A percentile compares a stretch with the other conserved stretches of the same genome.
These are phyloP conservation scores for Tauraco erythrolophus DNA, from an alignment of 2,113 vertebrate genomes.

Conservation along the genomic window DNA sequence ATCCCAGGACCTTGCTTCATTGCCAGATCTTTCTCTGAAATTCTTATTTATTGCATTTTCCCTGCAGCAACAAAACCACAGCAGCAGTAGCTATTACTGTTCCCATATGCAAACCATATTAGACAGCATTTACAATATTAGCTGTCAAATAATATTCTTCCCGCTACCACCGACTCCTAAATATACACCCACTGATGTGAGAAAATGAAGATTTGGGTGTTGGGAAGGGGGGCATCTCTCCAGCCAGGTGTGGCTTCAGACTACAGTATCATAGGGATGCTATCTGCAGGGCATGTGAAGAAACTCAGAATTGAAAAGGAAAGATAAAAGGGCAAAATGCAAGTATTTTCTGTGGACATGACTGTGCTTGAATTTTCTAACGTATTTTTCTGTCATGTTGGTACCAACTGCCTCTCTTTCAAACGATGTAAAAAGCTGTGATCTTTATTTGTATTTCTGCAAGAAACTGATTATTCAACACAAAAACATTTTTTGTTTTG, in stretches of 20 bases:
- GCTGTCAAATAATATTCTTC: conserved; percentile 44
- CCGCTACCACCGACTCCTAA: conserved; percentile 7
- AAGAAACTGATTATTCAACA: not conserved
- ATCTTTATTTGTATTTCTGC: conserved; percentile 6
- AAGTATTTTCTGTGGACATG: not conserved
- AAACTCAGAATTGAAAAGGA: conserved; percentile 3
- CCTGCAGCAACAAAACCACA: conserved; percentile 34
- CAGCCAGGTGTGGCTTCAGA: not conserved
- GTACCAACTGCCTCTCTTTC: conserved; percentile 18
- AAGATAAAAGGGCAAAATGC: conserved; percentile 18
- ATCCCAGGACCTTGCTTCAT: conserved; percentile 1
- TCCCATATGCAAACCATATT: conserved; percentile 46
- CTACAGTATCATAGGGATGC: not conserved
- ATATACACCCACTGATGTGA: conserved; percentile 2
- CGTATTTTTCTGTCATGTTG: not conserved
- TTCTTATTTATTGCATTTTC: conserved; percentile 50
- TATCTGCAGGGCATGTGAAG: not conserved
- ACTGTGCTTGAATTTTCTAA: conserved; percentile 8
- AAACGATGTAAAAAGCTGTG: conserved; percentile 7
- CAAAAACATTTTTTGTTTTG: not conserved
- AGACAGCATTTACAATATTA: conserved; percentile 50
- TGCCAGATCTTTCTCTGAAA: not conserved
- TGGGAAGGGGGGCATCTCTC: not conserved
- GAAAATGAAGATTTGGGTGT: not conserved
- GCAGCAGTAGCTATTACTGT: conserved; percentile 37